Evolutionary conservation across 1,140 invertebrate species (phyloP).

Genomic region (Frieseomelitta varia): DNA sequence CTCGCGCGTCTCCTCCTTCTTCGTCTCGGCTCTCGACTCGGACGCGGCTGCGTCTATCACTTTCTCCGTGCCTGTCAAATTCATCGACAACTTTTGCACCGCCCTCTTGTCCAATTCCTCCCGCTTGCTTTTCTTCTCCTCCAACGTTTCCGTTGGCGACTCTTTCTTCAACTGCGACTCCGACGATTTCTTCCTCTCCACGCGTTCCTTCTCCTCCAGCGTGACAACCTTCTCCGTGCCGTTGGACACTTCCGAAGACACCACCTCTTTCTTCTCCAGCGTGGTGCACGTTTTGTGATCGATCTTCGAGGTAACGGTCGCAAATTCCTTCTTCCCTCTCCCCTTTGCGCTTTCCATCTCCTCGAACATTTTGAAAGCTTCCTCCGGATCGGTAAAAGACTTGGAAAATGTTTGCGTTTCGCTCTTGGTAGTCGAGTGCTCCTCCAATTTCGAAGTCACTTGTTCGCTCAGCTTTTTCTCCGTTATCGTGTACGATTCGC

Average conservation of each 20-base stretch:
- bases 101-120: constrained; percentile 68
- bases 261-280: constrained; percentile 72
- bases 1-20: constrained; percentile 63
- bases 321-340: constrained; percentile 55
- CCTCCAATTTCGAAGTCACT: constrained; percentile 68
- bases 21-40: constrained; percentile 57
- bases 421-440: constrained; percentile 67
- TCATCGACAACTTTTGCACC: constrained; percentile 69
- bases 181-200: constrained; percentile 69
- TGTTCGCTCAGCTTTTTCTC: constrained; percentile 73
- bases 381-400: constrained; percentile 64
- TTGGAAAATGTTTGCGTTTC: constrained; percentile 68
- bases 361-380: constrained; percentile 69
- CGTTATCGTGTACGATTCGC: constrained; percentile 60
- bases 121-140: constrained; percentile 66
- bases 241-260: constrained; percentile 71
- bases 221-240: constrained; percentile 71
- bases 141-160: constrained; percentile 68
- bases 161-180: constrained; percentile 71
- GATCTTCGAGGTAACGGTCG: constrained; percentile 70
- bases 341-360: constrained; percentile 52
- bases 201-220: constrained; percentile 73
- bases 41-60: constrained; percentile 72
- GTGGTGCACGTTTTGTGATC: constrained; percentile 70
- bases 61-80: constrained; percentile 66